Evolutionary conservation across 2,888 invertebrate genomes (phyloP).

Genomic region (Luperina nickerlii): DNA sequence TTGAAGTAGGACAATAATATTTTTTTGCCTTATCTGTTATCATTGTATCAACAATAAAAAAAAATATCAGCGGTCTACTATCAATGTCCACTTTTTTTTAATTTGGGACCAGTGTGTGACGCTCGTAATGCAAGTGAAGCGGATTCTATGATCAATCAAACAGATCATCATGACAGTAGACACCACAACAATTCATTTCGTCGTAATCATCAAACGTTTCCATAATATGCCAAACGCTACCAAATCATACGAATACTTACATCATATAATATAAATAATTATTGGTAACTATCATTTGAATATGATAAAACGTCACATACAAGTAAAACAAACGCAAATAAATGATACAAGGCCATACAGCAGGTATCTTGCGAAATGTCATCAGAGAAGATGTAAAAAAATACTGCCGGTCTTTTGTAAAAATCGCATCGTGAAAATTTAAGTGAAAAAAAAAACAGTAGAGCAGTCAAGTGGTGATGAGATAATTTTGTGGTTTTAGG

Average conservation of each 20-base stretch:
- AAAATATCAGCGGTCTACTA: too few species aligned
- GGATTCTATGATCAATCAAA: neutral
- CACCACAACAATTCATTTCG: neutral
- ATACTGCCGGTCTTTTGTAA: neutral
- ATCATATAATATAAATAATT: constrained; percentile 18
- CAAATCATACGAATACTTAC: constrained; percentile 18
- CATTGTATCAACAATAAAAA: too few species aligned
- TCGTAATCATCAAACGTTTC: constrained; percentile 28
- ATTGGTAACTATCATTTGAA: constrained; percentile 20
- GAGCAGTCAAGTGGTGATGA: too few species aligned
- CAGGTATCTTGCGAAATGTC: neutral
- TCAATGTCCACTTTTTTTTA: too few species aligned
- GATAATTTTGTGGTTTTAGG: too few species aligned
- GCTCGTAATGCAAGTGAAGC: neutral
- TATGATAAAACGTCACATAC: constrained; percentile 11
- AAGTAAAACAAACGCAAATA: constrained; percentile 24
- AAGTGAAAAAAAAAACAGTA: neutral
- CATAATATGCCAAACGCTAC: constrained; percentile 3
- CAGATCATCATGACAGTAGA: neutral
- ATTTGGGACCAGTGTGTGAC: too few species aligned
- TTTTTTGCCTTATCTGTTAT: too few species aligned
- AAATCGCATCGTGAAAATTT: too few species aligned
- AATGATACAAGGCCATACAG: constrained; percentile 9
- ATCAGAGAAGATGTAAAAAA: neutral
- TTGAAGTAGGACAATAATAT: too few species aligned